Percentiles rank a stretch among this genome's conserved stretches.
Conservation (phyloP, 2,888 invertebrate genomes). For the Linnaemya tessellans region DNA sequence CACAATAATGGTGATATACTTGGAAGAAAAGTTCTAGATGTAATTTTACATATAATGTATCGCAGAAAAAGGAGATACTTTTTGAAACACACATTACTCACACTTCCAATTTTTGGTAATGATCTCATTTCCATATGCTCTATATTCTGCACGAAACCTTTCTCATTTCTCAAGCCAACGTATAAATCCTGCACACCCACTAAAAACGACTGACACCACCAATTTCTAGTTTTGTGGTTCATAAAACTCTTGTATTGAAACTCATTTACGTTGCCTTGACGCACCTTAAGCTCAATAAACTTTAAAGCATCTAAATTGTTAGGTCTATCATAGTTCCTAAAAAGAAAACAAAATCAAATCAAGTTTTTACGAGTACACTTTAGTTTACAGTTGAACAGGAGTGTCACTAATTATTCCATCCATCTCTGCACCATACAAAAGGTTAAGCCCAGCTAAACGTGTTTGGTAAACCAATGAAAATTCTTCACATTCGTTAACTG, state of each 20-base stretch:
- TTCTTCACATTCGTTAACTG: constrained; percentile 88
- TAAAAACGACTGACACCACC: constrained; percentile 92
- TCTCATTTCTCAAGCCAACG: constrained; percentile 88
- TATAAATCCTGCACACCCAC: constrained; percentile 87
- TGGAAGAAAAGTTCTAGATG: too few species aligned
- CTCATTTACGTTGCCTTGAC: constrained; percentile 84
- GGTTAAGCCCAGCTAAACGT: constrained; percentile 84
- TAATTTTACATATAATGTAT: too few species aligned
- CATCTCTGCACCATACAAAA: constrained; percentile 90
- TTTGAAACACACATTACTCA: constrained; percentile 72
- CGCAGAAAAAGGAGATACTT: too few species aligned
- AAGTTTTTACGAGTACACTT: neutral
- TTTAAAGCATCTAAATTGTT: constrained; percentile 79
- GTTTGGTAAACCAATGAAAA: constrained; percentile 87
- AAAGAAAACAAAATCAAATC: neutral
- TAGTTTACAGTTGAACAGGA: constrained; percentile 74
- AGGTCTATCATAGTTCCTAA: constrained; percentile 62
- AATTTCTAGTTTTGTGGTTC: constrained; percentile 85
- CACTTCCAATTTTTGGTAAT: constrained; percentile 84
- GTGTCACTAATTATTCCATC: constrained; percentile 85
- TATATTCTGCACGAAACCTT: constrained; percentile 87
- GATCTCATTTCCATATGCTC: constrained; percentile 84
- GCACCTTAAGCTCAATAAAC: constrained; percentile 90
- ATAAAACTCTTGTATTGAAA: constrained; percentile 86
- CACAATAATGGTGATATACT: too few species aligned